These are phyloP conservation scores for Carposina sasakii DNA, from an alignment of 1,140 invertebrate species.

Conservation along the genomic window DNA sequence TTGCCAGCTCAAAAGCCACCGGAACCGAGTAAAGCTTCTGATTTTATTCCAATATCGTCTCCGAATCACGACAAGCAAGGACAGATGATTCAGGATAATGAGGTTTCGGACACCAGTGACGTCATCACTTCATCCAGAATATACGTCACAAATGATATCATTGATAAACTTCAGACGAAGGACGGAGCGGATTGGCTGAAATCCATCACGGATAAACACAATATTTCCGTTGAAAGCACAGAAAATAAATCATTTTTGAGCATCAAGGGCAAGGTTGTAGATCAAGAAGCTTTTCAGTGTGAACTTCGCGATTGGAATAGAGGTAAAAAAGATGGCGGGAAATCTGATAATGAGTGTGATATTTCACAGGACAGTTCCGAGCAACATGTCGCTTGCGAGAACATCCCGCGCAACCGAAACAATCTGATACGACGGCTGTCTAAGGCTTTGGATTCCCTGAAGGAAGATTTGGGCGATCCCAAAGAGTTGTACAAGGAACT, in stretches of 20 bases:
- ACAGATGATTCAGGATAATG: slow-evolving; percentile 60
- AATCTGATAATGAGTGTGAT: slow-evolving; percentile 35
- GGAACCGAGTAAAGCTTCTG: slow-evolving; percentile 30
- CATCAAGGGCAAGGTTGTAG: slow-evolving; percentile 61
- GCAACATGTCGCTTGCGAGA: slow-evolving; percentile 21
- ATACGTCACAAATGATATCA: slow-evolving; percentile 59
- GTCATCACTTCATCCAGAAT: slow-evolving; percentile 60
- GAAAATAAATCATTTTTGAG: slow-evolving; percentile 58
- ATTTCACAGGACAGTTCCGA: slow-evolving; percentile 16
- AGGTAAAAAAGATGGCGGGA: slow-evolving; percentile 21
- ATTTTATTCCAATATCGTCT: slow-evolving; percentile 39
- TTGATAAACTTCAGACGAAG: slow-evolving; percentile 56
- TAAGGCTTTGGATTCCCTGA: slow-evolving; percentile 48
- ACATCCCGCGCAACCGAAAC: slow-evolving; percentile 53
- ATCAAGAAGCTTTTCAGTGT: slow-evolving; percentile 68
- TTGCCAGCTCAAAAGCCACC: slow-evolving; percentile 2
- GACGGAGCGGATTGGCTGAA: slow-evolving; percentile 63
- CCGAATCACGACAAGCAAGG: slow-evolving; percentile 50
- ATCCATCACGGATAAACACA: slow-evolving; percentile 42
- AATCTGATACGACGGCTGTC: slow-evolving; percentile 41
- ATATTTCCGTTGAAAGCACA: slow-evolving; percentile 54
- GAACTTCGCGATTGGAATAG: slow-evolving; percentile 57
- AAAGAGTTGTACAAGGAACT: slow-evolving; percentile 49
- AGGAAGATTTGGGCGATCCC: slow-evolving; percentile 53
- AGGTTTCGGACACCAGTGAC: slow-evolving; percentile 59